A percentile compares a stretch with the other conserved stretches of the same genome.
These are phyloP conservation scores for Ecdyonurus torrentis DNA, from an alignment of 2,888 invertebrate species.

Conservation along the genomic window DNA sequence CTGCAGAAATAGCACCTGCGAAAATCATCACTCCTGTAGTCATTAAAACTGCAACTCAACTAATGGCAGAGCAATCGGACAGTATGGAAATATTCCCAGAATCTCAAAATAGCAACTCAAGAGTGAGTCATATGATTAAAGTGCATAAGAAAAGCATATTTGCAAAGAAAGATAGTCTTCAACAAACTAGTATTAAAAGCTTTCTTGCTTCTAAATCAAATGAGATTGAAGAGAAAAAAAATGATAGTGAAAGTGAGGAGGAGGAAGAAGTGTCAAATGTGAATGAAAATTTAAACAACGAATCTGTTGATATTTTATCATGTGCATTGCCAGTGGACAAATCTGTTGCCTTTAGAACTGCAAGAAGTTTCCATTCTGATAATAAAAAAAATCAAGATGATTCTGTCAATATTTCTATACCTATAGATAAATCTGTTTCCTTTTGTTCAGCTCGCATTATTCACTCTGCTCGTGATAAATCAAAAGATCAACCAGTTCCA, in stretches of 20 bases:
- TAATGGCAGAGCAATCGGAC: slow-evolving; percentile 4
- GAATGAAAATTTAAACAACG: no score
- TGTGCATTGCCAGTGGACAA: no score
- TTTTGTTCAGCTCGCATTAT: no score
- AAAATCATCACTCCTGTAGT: background rate
- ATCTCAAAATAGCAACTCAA: background rate
- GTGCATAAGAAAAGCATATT: slow-evolving; percentile 17
- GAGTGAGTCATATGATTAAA: slow-evolving; percentile 9
- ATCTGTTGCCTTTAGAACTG: no score
- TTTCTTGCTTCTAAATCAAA: background rate
- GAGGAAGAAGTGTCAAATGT: no score
- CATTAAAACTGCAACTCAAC: background rate
- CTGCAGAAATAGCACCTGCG: slow-evolving; percentile 17
- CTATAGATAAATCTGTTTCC: no score
- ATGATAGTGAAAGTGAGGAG: slow-evolving; percentile 13
- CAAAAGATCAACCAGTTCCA: background rate
- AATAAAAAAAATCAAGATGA: no score
- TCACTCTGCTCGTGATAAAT: background rate
- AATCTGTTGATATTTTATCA: no score
- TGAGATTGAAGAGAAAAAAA: background rate
- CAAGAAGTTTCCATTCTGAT: no score
- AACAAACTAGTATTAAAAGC: slow-evolving; percentile 28
- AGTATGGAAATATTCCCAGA: slow-evolving; percentile 1
- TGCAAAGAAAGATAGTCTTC: slow-evolving; percentile 29
- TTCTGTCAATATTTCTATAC: no score